Conservation (phyloP, 1,140 invertebrate species). For the Mizuhopecten yessoensis region DNA sequence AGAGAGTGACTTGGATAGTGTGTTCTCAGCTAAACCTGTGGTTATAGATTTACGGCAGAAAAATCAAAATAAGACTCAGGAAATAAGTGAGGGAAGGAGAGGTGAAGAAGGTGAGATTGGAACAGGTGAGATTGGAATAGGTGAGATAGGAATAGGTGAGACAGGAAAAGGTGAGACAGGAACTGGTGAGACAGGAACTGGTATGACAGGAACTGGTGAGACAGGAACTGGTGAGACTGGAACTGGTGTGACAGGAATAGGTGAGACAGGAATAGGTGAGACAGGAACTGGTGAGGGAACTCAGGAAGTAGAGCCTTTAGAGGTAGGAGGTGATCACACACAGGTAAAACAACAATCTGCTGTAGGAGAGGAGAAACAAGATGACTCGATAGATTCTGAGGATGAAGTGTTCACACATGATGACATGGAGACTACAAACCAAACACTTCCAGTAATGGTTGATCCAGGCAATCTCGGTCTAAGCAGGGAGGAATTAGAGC, state of each 20-base stretch:
- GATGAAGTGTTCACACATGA: neutral
- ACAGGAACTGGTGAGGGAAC: no score
- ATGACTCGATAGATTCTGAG: neutral
- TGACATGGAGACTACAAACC: neutral
- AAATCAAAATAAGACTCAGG: neutral
- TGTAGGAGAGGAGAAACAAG: neutral
- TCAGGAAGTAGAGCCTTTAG: no score
- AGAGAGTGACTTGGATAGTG: conserved; percentile 62
- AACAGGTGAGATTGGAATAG: neutral
- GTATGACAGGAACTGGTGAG: no score
- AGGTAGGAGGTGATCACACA: no score
- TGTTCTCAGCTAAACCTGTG: conserved; percentile 55
- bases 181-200: no score
- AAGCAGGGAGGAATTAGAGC: neutral
- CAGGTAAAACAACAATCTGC: neutral
- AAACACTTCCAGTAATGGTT: neutral
- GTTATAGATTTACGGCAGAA: neutral
- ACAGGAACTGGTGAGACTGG: no score
- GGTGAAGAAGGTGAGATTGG: neutral
- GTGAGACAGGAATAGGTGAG: no score
- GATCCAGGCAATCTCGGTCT: neutral
- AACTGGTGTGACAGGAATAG: no score
- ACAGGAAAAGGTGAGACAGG: no score
- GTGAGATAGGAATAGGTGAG: neutral
- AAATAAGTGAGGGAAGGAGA: neutral